Base-by-base conservation (phyloP, 1,140 invertebrate genomes). In the Heliconius eleuchia region DNA sequence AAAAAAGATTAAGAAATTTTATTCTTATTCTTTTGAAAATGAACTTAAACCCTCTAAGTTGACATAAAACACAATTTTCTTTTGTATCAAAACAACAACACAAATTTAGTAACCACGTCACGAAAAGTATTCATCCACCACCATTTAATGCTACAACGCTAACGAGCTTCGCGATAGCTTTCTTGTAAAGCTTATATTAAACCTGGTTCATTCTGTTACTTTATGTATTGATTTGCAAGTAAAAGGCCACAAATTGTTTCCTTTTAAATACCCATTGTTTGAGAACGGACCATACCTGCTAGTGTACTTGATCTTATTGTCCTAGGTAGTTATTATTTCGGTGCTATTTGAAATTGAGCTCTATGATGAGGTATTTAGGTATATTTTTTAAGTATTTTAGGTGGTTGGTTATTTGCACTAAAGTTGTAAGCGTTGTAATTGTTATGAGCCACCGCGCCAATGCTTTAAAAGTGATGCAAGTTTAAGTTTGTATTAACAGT, bases 191-290 rank as follows among this genome's bases (percentile, higher is more conserved):
- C 60, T 66, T 30, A 27, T 66, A 66, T 66, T 66, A 66, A 74
- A 74, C 1, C 27, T 57, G 46, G 46, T 57, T 0, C 27, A 74
- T 55, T 57, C 73, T 74, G 73, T 55, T 19, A 34, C 30, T 34
- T 52, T 74, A 74, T 74, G 30, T 11, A 72, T 77, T 27, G 70
- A 78, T 84, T 84, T 84, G 80, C 80, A 84, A 84, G 78, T 84
- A 73, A 84, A 80, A 81, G 42, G 73, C 72, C 66, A 81, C 76
- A 81, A 79, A 83, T 83, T 80, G 80, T 80, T 78, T 60, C 78
- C 74, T 77, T 81, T 81, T 78, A 81, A 81, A 78, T 72, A 73
- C 46, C 76, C 60, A 78, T 84, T 82, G 83, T 84, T 82, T 78
- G 60, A 83, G 76, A 81, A 79, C 82, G 74, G 76, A 37, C 71